Base-by-base conservation (phyloP, 2,888 invertebrate genomes). In the Ametastegia equiseti region DNA sequence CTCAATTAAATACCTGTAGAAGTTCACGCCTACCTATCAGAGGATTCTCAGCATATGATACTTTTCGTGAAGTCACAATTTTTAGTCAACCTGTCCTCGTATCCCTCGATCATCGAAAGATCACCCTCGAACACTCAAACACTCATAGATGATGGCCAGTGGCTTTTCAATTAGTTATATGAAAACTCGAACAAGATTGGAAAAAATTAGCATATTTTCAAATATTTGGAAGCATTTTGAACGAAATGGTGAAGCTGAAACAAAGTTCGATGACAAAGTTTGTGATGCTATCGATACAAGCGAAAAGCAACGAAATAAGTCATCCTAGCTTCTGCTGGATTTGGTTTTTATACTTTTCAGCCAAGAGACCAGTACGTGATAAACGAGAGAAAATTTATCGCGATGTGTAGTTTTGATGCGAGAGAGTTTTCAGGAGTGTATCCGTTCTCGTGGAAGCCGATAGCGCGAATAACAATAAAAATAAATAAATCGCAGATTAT, bases 341-440 rank as follows among this genome's bases (percentile, higher is more conserved):
- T n/a, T n/a, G n/a, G n/a, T n/a, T n/a, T n/a, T n/a, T n/a, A 54
- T 65, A 65, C 19, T 3, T 36, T 36, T 5, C 19, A 9, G 36
- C n/a, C 9, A 50, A 19, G n/a, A 36, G 27, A 27, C 9, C 23
- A 13, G 36, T 36, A 36, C 65, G 36, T 36, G 33, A 65, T 65
- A 36, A 36, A 65, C 15, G 36, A 19, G n/a, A 36, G 65, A 19
- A 65, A 65, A 65, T 65, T 65, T 65, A 65, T 65, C 39, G 9
- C n/a, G n/a, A n/a, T n/a, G n/a, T 33, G 36, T 36, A 19, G 39
- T 65, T 36, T 15, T 36, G 36, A 36, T 36, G 33, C 7, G 13
- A 13, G 36, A 33, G 36, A 19, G 36, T 27, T 30, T n/a, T n/a
- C n/a, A n/a, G n/a, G n/a, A 23, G 36, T 19, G 65, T 65, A 65